Evolutionary conservation across 2,888 invertebrate species (phyloP), one percentile per base, ranked within the genome.

Genomic region (Mactromeris polynyma): DNA sequence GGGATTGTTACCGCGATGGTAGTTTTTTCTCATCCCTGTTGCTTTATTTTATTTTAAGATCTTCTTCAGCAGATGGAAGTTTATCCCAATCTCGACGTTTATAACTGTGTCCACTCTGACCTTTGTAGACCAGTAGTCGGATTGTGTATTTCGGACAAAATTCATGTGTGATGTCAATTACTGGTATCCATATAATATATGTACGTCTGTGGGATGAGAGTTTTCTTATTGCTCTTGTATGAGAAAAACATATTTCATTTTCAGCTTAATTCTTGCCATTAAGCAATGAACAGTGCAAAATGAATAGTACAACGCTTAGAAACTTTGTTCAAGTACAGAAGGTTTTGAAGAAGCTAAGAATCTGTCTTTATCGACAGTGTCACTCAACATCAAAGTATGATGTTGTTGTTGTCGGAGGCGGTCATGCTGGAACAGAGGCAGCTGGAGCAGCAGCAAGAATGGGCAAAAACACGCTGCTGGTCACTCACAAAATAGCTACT

Each of bases 351-450:
- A 33, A 26, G 19, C 14, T 11, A 11, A 9, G 36, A 73, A 36
- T 33, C 11, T 0, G 6, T 73, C 33, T 2, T 17, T 73, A 17
- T 19, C 73, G 33, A 33, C n/a, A 26, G 9, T 73, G 36, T 33
- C 36, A 73, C 26, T 36, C 77, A 11, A 33, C 17, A 31, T 36
- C 79, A 40, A 73, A 69, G 4, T 96, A 93, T 94, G 98, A 98
- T 97, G 98, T 98, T 0, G 97, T 98, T 93, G 98, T 99, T 78
- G 98, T 99, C 94, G 99, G 99, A 21, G 99, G 98, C 7, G 99
- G 99, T 0, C 99, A 99, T 97, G 99, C 99, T 14, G 99, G 99
- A 21, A 98, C 98, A 9, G 99, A 99, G 97, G 98, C 98, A 1
- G 98, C 98, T 95, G 97, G 98, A 73, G 98, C 98, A 6, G 97